phyloP scores from a whole-genome alignment of 1,140 invertebrate genomes.

The Pseudomyrmex gracilis region DNA sequence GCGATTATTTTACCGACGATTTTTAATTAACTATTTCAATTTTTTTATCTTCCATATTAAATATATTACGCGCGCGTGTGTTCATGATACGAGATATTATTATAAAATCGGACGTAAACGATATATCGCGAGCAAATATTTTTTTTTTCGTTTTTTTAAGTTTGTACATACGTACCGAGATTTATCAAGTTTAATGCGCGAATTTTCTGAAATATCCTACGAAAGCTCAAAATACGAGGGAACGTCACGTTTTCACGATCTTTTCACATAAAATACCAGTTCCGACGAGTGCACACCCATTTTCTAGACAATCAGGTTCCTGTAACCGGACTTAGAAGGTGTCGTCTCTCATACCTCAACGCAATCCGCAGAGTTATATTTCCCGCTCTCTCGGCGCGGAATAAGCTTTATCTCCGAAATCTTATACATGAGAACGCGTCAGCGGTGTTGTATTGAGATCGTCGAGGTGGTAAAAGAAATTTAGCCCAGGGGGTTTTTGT shows the following conservation, averaged over 20 bases:
- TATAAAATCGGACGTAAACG: too few species aligned
- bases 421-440: not conserved
- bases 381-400: not conserved
- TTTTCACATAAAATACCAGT: not conserved
- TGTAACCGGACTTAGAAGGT: slow-evolving; percentile 4
- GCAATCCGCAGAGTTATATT: not conserved
- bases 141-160: not conserved
- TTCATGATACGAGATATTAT: too few species aligned
- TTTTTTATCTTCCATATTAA: too few species aligned
- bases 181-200: not conserved
- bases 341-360: not conserved
- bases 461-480: not conserved
- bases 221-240: not conserved
- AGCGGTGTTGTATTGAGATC: not conserved
- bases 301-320: not conserved
- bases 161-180: too few species aligned
- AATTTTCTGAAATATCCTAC: not conserved
- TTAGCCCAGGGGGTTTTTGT: too few species aligned
- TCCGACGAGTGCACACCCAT: not conserved
- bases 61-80: too few species aligned
- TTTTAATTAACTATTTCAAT: too few species aligned
- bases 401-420: not conserved
- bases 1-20: too few species aligned
- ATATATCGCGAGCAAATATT: not conserved
- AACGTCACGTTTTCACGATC: not conserved